Base-by-base conservation (phyloP, 1,140 invertebrate genomes). In the Lethrus apterus region DNA sequence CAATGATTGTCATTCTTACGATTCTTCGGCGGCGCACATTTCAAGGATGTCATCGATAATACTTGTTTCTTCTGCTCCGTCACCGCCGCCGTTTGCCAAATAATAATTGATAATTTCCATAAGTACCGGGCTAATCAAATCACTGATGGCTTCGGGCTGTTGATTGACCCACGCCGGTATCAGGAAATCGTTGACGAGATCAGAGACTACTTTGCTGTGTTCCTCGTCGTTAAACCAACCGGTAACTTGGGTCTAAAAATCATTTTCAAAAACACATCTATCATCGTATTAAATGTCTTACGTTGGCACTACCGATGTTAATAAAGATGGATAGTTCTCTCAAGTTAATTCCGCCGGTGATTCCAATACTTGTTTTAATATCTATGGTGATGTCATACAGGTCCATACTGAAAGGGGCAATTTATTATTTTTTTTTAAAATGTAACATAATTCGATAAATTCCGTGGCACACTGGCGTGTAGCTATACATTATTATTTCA, bases 221-320 rank as follows among this genome's bases (percentile, higher is more conserved):
- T 41, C 38, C n/a, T 41, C 38, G 15, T 41, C 38, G 13, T 41
- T 24, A 10, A 41, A 41, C 13, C 13, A 41, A 21, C 38, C 38
- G 17, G 38, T 24, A 5, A 41, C 26, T 11, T 13, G n/a, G 8
- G 23, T 14, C 38, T 41, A 23, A 24, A 41, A 41, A 41, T 5
- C 20, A 4, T 41, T 41, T 26, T 26, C 11, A 5, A 5, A 33
- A 33, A 33, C 5, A 4, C 9, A 33, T 8, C 5, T 8, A 9
- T 5, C 5, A 11, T 33, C 4, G 31, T 4, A 33, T n/a, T n/a
- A 15, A 33, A 8, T 11, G 5, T 5, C 31, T 33, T 33, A 33
- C 31, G 14, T 33, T 5, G 13, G 31, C 5, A 7, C 5, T 5
- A 33, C 31, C 31, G 14, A 33, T 33, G 14, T 33, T 33, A 11